phyloP scores from a whole-genome alignment of 2,797 vertebrate genomes.

The Notolepis coatsorum region DNA sequence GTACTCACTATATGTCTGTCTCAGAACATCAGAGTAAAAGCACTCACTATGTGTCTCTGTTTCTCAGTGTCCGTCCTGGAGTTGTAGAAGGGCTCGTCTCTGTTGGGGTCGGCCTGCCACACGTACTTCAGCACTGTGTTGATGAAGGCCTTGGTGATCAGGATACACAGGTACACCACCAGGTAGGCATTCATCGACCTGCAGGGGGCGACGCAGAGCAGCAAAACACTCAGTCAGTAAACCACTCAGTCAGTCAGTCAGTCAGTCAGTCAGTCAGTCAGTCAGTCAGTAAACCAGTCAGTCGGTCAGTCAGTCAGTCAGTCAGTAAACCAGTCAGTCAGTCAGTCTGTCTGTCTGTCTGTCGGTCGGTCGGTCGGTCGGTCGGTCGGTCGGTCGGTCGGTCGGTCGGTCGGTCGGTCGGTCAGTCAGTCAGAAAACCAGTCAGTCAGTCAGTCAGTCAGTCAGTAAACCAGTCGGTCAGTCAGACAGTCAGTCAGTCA shows the following conservation, averaged over 20 bases:
- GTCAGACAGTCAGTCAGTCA: too few relatives aligned
- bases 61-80: conserved; percentile 88
- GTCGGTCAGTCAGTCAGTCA: too few relatives aligned
- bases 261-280: too few relatives aligned
- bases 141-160: conserved; percentile 93
- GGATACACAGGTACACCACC: conserved; percentile 95
- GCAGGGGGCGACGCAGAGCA: conserved; percentile 25
- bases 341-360: too few relatives aligned
- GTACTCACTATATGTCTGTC: too few relatives aligned
- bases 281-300: conserved; percentile 47
- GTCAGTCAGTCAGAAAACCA: too few relatives aligned
- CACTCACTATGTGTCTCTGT: conserved; percentile 87
- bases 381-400: too few relatives aligned
- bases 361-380: too few relatives aligned
- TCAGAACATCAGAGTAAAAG: neutral
- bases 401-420: too few relatives aligned
- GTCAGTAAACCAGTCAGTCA: too few relatives aligned
- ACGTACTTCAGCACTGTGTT: conserved; percentile 92
- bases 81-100: conserved; percentile 95
- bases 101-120: conserved; percentile 91
- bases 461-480: too few relatives aligned
- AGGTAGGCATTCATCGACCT: conserved; percentile 98
- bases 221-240: neutral
- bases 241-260: neutral
- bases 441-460: too few relatives aligned